Conservation (phyloP, 1,140 invertebrate species). For the Lordiphosa mommai region DNA sequence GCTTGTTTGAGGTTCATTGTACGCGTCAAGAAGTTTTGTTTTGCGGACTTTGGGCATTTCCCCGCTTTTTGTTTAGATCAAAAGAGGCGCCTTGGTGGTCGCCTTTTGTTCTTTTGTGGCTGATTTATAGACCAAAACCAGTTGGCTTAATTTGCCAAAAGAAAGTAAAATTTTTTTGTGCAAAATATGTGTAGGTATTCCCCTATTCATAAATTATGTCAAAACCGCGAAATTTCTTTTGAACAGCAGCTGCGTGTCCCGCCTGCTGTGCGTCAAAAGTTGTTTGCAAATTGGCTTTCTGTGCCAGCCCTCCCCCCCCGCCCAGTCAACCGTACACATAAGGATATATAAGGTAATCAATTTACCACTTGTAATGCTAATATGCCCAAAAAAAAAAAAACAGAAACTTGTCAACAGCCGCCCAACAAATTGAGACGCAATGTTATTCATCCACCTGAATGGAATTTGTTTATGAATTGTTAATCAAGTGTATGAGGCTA, state of each 20-base stretch:
- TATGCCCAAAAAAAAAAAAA: not conserved
- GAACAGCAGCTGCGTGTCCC: no score
- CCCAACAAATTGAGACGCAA: not conserved
- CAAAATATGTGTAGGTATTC: conserved; percentile 22
- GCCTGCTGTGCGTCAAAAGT: no score
- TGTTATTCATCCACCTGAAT: conserved; percentile 6
- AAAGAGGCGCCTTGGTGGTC: conserved; percentile 29
- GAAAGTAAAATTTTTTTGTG: conserved; percentile 62
- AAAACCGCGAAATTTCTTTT: not conserved
- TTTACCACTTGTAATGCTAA: not conserved
- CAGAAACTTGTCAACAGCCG: conserved; percentile 1
- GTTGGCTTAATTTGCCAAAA: conserved; percentile 47
- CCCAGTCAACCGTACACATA: no score
- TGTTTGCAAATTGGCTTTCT: no score
- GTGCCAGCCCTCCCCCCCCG: no score
- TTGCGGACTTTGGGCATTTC: conserved; percentile 31
- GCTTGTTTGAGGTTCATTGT: conserved; percentile 32
- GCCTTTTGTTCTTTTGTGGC: conserved; percentile 32
- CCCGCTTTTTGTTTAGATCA: conserved; percentile 15
- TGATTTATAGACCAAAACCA: conserved; percentile 59
- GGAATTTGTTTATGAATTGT: conserved; percentile 49
- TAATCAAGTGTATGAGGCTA: conserved; percentile 38
- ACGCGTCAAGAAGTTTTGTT: conserved; percentile 19
- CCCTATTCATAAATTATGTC: conserved; percentile 1
- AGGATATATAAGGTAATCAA: conserved; percentile 2